Conservation (phyloP, 2,797 vertebrate genomes). For the Hydrophis major region DNA sequence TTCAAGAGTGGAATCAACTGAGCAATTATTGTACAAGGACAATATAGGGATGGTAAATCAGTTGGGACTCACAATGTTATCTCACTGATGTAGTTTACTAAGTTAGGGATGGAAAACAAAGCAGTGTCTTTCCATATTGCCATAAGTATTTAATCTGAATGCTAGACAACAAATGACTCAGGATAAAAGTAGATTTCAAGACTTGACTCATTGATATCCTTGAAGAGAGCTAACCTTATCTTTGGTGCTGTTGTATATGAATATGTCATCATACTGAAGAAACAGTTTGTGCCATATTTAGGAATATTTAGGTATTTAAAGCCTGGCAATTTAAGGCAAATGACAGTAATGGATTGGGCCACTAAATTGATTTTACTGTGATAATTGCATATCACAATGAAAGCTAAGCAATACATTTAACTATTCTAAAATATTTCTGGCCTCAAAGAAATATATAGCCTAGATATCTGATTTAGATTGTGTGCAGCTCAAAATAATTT, state of each 20-base stretch:
- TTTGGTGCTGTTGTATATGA: neutral
- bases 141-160: neutral
- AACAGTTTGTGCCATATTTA: neutral
- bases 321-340: neutral
- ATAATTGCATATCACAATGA: neutral
- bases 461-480: neutral
- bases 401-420: neutral
- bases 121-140: neutral
- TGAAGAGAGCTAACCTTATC: neutral
- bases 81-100: constrained; percentile 1
- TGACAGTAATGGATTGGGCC: neutral
- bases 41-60: neutral
- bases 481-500: neutral
- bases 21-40: neutral
- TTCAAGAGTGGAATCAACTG: neutral
- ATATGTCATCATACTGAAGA: neutral
- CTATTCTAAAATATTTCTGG: neutral
- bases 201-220: constrained; percentile 3
- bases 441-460: neutral
- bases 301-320: neutral
- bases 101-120: constrained; percentile 4
- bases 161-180: neutral
- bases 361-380: neutral
- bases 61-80: neutral
- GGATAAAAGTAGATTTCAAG: neutral